phyloP scores from a whole-genome alignment of 2,888 invertebrate species.

The Nymphalis c-album region DNA sequence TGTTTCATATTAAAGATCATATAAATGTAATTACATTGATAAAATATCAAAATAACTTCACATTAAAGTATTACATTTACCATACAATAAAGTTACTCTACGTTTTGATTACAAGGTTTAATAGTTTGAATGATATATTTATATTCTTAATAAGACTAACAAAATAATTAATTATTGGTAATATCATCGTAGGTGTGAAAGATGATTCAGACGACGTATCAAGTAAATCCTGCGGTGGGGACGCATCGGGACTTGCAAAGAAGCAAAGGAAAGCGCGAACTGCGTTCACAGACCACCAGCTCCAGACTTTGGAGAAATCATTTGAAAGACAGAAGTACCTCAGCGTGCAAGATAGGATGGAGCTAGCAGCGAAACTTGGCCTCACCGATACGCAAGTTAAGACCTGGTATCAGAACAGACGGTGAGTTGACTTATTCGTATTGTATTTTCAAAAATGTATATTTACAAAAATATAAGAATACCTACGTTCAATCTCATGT shows the following conservation, averaged over 20 bases:
- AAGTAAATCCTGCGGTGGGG: slow-evolving; percentile 76
- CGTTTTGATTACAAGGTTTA: no score
- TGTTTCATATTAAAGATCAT: no score
- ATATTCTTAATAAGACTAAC: neutral
- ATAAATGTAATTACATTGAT: no score
- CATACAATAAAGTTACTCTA: no score
- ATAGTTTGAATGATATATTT: no score
- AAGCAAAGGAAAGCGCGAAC: slow-evolving; percentile 98
- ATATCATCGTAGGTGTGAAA: slow-evolving; percentile 86
- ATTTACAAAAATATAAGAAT: neutral
- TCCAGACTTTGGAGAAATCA: slow-evolving; percentile 97
- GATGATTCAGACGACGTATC: slow-evolving; percentile 90
- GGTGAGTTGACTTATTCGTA: slow-evolving; percentile 82
- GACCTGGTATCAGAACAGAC: slow-evolving; percentile 99
- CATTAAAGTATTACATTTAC: no score
- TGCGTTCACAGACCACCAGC: slow-evolving; percentile 99
- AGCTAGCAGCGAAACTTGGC: slow-evolving; percentile 96
- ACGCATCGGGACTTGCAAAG: slow-evolving; percentile 85
- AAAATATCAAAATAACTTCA: no score
- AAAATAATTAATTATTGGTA: neutral
- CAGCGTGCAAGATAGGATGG: slow-evolving; percentile 98
- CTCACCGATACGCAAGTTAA: slow-evolving; percentile 99
- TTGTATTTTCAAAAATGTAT: neutral
- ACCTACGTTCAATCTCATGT: no score
- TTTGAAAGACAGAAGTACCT: slow-evolving; percentile 98